phyloP scores from a whole-genome alignment of 2,888 invertebrate species.

The Leucozona laternaria region DNA sequence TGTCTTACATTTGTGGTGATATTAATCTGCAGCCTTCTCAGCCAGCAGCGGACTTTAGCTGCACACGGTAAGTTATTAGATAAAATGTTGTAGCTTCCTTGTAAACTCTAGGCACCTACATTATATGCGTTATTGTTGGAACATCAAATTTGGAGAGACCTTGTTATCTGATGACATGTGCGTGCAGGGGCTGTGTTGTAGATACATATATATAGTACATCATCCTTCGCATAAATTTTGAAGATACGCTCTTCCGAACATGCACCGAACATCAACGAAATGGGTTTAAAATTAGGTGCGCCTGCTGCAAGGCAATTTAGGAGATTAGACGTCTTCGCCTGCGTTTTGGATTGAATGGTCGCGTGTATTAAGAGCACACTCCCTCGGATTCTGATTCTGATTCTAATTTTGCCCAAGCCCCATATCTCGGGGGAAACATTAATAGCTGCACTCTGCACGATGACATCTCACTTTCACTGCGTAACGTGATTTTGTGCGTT shows the following conservation, averaged over 20 bases:
- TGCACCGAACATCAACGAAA: slow-evolving; percentile 38
- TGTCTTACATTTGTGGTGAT: slow-evolving; percentile 63
- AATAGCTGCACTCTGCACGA: slow-evolving; percentile 64
- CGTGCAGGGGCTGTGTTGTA: slow-evolving; percentile 6
- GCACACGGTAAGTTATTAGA: slow-evolving; percentile 70
- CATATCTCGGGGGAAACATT: slow-evolving; percentile 59
- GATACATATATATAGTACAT: neutral
- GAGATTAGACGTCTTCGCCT: slow-evolving; percentile 58
- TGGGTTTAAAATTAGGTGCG: slow-evolving; percentile 73
- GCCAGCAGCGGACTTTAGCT: slow-evolving; percentile 58
- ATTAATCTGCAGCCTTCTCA: slow-evolving; percentile 51
- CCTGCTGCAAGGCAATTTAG: slow-evolving; percentile 62
- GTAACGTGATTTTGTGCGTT: slow-evolving; percentile 61
- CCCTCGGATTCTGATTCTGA: neutral
- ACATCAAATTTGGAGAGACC: slow-evolving; percentile 37
- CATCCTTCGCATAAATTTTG: slow-evolving; percentile 22
- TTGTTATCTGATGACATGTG: slow-evolving; percentile 60
- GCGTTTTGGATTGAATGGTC: slow-evolving; percentile 50
- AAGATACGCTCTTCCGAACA: slow-evolving; percentile 15
- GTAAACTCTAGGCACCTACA: slow-evolving; percentile 8
- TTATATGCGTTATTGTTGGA: slow-evolving; percentile 35
- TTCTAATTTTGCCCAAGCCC: slow-evolving; percentile 10
- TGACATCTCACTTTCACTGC: slow-evolving; percentile 72
- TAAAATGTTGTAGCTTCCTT: slow-evolving; percentile 14
- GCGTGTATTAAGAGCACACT: slow-evolving; percentile 50